A percentile compares a stretch with the other conserved stretches of the same genome.
phyloP scores from a whole-genome alignment of 2,888 invertebrate genomes.

The Drosophila atripex region DNA sequence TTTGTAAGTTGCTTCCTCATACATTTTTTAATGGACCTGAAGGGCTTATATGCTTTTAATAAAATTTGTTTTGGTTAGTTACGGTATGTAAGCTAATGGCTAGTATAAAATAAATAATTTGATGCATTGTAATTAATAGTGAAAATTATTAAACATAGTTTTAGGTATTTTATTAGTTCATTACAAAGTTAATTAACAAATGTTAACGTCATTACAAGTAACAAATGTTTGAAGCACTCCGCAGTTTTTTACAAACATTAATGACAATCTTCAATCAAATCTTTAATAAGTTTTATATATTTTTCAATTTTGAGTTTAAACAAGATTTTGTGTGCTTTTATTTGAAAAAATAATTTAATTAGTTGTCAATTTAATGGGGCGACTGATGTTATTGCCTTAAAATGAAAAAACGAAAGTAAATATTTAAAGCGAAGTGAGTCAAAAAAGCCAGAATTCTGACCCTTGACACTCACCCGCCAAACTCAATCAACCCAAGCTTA shows the following conservation, averaged over 20 bases:
- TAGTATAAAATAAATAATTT: background rate
- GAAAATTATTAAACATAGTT: background rate
- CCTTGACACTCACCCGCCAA: background rate
- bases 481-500: conserved; percentile 7
- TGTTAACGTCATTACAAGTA: no score
- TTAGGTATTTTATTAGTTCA: no score
- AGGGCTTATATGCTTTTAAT: background rate
- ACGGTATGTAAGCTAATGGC: conserved; percentile 7
- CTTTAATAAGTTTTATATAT: no score
- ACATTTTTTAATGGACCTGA: background rate
- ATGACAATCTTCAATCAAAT: no score
- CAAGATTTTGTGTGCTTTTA: no score
- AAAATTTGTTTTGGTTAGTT: conserved; percentile 12
- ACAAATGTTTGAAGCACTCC: no score
- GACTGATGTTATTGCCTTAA: background rate
- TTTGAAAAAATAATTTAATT: no score
- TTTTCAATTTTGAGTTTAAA: no score
- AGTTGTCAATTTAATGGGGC: background rate
- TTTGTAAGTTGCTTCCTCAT: background rate
- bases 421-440: background rate
- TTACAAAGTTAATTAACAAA: no score
- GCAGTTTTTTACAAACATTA: no score
- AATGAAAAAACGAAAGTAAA: background rate
- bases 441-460: background rate
- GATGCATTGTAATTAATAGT: background rate